Evolutionary conservation across 1,140 invertebrate species (phyloP).

Genomic region (Diplogasteroides magnus): DNA sequence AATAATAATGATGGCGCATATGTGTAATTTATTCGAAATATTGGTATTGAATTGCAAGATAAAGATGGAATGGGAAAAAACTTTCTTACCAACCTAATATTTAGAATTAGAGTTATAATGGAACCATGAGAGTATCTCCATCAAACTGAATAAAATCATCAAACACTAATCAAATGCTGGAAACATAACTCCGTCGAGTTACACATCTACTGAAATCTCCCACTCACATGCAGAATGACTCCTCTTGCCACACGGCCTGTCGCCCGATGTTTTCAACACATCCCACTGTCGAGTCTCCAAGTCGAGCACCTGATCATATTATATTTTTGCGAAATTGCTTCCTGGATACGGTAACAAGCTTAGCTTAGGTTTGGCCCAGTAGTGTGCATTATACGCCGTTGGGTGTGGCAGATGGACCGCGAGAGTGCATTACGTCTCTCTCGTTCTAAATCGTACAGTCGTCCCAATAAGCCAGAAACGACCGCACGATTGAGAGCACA

Average conservation of each 20-base stretch:
- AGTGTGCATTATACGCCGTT: background rate
- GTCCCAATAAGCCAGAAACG: background rate
- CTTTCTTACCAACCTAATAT: no score
- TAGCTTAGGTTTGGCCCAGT: background rate
- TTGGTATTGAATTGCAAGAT: no score
- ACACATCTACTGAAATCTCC: constrained; percentile 43
- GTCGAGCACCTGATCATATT: constrained; percentile 72
- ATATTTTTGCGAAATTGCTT: no score
- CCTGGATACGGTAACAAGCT: background rate
- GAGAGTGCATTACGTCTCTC: no score
- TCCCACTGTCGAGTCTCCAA: constrained; percentile 68
- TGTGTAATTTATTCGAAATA: no score
- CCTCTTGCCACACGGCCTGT: constrained; percentile 68
- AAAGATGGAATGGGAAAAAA: no score
- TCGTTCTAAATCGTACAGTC: no score
- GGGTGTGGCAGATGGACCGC: no score
- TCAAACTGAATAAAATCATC: background rate
- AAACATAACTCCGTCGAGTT: constrained; percentile 12
- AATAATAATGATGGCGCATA: no score
- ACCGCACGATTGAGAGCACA: no score
- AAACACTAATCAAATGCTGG: constrained; percentile 5
- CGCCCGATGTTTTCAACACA: constrained; percentile 60
- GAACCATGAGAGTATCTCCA: background rate
- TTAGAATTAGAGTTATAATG: no score
- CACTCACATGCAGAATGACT: constrained; percentile 78